A percentile compares a stretch with the other conserved stretches of the same genome.
These are phyloP conservation scores for Drosophila bunnanda DNA, from an alignment of 2,888 invertebrate genomes.

Conservation along the genomic window DNA sequence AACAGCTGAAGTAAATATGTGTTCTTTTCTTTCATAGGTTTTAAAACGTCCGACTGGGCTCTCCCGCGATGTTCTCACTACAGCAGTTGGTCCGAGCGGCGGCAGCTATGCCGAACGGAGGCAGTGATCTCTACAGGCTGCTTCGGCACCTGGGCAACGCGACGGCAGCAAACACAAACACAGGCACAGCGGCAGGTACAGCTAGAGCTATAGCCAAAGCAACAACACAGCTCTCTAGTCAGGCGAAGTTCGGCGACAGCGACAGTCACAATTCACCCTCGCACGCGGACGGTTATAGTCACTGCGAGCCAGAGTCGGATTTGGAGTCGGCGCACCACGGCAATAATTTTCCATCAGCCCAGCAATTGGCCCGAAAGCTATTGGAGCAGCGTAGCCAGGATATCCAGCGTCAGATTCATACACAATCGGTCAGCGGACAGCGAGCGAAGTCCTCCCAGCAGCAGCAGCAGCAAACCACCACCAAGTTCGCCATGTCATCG, in stretches of 20 bases:
- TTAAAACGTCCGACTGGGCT: slow-evolving; percentile 2
- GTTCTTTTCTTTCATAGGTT: neutral
- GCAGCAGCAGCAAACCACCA: slow-evolving; percentile 72
- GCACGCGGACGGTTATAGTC: slow-evolving; percentile 71
- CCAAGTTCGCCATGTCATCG: slow-evolving; percentile 80
- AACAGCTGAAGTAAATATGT: neutral
- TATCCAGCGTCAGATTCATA: slow-evolving; percentile 75
- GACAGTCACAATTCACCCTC: slow-evolving; percentile 69
- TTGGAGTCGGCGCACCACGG: slow-evolving; percentile 66
- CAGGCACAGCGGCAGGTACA: slow-evolving; percentile 38
- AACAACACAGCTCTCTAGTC: slow-evolving; percentile 62
- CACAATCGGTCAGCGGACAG: slow-evolving; percentile 49
- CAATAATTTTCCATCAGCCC: slow-evolving; percentile 26
- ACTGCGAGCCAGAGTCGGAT: slow-evolving; percentile 52
- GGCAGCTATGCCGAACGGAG: slow-evolving; percentile 37
- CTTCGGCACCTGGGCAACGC: slow-evolving; percentile 61
- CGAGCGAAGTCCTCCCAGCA: slow-evolving; percentile 51
- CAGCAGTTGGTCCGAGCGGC: slow-evolving; percentile 81
- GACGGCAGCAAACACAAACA: slow-evolving; percentile 57
- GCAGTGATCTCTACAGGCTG: slow-evolving; percentile 63
- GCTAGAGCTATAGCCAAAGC: slow-evolving; percentile 41
- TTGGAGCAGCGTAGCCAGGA: slow-evolving; percentile 67
- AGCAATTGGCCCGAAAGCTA: slow-evolving; percentile 52
- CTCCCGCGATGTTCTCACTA: slow-evolving; percentile 73
- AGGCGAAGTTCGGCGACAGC: slow-evolving; percentile 64